Conservation (phyloP, 1,140 invertebrate genomes). For the Andrena cerasifolii region DNA sequence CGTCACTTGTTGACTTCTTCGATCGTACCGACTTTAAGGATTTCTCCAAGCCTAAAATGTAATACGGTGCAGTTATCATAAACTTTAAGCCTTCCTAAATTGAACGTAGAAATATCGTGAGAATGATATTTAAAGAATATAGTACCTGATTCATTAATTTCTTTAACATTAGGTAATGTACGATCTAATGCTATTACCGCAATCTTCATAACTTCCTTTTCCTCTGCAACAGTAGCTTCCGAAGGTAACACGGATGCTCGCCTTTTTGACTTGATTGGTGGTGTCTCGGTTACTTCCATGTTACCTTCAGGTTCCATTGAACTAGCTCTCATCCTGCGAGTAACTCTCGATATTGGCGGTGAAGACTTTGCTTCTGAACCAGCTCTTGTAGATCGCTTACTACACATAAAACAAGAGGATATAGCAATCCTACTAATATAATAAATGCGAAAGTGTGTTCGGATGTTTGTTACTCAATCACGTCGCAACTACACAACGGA, state of each 20-base stretch:
- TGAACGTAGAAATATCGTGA: no score
- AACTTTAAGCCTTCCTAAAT: no score
- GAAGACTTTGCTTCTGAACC: slow-evolving; percentile 70
- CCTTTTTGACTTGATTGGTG: slow-evolving; percentile 56
- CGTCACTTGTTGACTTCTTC: no score
- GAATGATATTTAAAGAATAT: background rate
- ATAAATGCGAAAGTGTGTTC: no score
- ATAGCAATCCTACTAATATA: no score
- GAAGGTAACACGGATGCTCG: slow-evolving; percentile 54
- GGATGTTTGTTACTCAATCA: no score
- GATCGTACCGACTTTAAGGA: no score
- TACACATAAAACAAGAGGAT: background rate
- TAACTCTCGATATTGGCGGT: slow-evolving; percentile 50
- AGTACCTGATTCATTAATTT: slow-evolving; percentile 48
- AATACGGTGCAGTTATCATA: background rate
- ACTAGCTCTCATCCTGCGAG: slow-evolving; percentile 69
- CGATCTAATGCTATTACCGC: slow-evolving; percentile 39
- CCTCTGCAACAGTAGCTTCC: slow-evolving; percentile 63
- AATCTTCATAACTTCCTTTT: slow-evolving; percentile 49
- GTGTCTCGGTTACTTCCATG: slow-evolving; percentile 30
- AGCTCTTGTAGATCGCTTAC: slow-evolving; percentile 66
- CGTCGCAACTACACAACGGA: no score
- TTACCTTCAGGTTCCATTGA: slow-evolving; percentile 65
- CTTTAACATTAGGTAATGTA: slow-evolving; percentile 39
- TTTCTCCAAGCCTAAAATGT: background rate